Base-by-base conservation (phyloP, 2,113 vertebrate genomes). In the Prionailurus viverrinus region DNA sequence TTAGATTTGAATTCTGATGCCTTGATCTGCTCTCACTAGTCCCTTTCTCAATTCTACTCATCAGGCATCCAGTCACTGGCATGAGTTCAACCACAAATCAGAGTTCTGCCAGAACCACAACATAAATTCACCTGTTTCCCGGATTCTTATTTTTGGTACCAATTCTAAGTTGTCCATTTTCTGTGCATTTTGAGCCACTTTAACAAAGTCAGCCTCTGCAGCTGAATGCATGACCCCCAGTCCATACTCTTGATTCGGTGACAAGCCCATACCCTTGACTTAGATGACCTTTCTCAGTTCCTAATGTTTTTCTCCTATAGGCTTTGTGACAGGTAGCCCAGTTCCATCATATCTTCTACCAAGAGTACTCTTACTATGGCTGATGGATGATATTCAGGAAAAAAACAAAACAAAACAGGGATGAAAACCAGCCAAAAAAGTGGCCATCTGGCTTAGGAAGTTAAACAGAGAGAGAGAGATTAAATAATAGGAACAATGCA, bases 31-130 rank as follows among this genome's bases (percentile, higher is more conserved):
- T 36, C 8, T 90, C 41, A 21, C 4, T 33, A 21, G 15, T 5
- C 33, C 5, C 0, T 51, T 83, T 16, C 23, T 55, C 27, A 48
- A 0, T 33, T 80, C 27, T 79, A 13, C 4, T n/a, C 1, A 55
- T 4, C 1, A 6, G 41, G 1, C 16, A 3, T 82, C 3, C 12
- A n/a, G 0, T 29, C 7, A 29, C 6, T 91, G 65, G 11, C 9
- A 91, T 14, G 1, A n/a, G 14, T 36, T 45, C 5, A 82, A 2
- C 7, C 4, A 31, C 27, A 51, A 68, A 1, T 21, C 8, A 71
- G 41, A 73, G 8, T 1, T 61, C 14, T n/a, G 1, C 9, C 27
- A 58, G 13, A 82, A 27, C 1, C 3, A 61, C 0, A 21, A 9
- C 36, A 31, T 14, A 88, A 5, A 15, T 66, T 63, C 4, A 29